These are phyloP conservation scores for Pemphredon lugubris DNA, from an alignment of 2,888 invertebrate genomes.

Conservation along the genomic window DNA sequence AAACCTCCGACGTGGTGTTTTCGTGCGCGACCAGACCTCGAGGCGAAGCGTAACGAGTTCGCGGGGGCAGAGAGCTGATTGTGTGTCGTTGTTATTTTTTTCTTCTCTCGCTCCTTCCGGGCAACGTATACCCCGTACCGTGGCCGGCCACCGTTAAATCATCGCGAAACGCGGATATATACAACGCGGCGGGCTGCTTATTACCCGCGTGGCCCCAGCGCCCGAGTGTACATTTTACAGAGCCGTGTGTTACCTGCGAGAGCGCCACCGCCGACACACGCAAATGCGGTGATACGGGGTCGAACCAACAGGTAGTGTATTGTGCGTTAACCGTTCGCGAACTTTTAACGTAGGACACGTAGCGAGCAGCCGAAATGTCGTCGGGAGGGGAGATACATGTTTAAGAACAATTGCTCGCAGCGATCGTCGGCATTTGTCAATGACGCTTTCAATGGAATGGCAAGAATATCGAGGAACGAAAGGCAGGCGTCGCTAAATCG, in stretches of 20 bases:
- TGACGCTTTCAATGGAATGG: no score
- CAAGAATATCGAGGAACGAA: no score
- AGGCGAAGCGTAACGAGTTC: constrained; percentile 16
- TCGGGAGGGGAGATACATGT: no score
- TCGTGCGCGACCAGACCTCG: constrained; percentile 22
- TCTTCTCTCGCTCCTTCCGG: no score
- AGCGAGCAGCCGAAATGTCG: no score
- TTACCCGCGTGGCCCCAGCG: constrained; percentile 42
- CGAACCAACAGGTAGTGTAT: constrained; percentile 67
- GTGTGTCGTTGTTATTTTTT: neutral
- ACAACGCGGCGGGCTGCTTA: constrained; percentile 24
- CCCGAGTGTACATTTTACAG: constrained; percentile 32
- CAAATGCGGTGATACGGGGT: constrained; percentile 60
- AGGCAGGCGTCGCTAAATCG: no score
- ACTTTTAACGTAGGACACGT: constrained; percentile 49
- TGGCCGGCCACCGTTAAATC: no score
- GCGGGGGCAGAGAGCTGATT: constrained; percentile 7
- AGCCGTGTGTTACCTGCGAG: constrained; percentile 58
- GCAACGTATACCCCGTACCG: neutral
- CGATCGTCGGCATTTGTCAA: no score
- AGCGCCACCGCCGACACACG: constrained; percentile 58
- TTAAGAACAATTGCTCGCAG: no score
- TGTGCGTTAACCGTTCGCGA: constrained; percentile 58
- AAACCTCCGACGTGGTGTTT: constrained; percentile 48
- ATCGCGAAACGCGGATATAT: constrained; percentile 22